Evolutionary conservation across 2,113 vertebrate species (phyloP), one percentile per base, ranked within the genome.

Genomic region (Oxyura jamaicensis): DNA sequence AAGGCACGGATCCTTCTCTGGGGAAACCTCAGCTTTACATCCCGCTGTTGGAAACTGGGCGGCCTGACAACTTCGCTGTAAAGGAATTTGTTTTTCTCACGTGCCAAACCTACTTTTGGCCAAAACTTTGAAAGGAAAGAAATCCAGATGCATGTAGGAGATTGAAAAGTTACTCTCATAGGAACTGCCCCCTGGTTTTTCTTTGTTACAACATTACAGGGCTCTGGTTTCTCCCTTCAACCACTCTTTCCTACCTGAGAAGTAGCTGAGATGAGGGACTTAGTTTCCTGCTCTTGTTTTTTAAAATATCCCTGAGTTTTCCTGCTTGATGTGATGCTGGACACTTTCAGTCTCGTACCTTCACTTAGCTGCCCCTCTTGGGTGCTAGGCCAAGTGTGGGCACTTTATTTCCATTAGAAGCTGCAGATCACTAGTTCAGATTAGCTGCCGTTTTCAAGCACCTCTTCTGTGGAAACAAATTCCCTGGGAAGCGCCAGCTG

Each of bases 41-140:
- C 56, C 63, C 21, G 2, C n/a, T 44, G n/a, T 17, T 94, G 88
- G 94, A 94, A 92, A 69, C 78, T 52, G 86, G 94, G 91, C 31
- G 10, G 53, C 25, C 12, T 39, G 94, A 86, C 89, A 83, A 29
- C 52, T 79, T 81, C 10, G 39, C 95, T 91, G 20, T 16, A 67
- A 69, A 42, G 77, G 86, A 86, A 48, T 77, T 85, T 67, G 39
- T 67, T 83, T 60, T 92, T 88, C 74, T 87, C 35, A 33, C 68
- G 50, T 92, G 84, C 91, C 93, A 96, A 93, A 97, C 62, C 79
- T 96, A 65, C 96, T 94, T 76, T 91, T 90, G 84, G 92, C 93
- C 46, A n/a, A 62, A 53, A 44, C 52, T n/a, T 72, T 83, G 81
- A 66, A 77, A 76, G 71, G 44, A 42, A 67, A 56, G 56, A 39